Evolutionary conservation across 2,888 invertebrate species (phyloP).

Genomic region (Eurytoma adleriae): DNA sequence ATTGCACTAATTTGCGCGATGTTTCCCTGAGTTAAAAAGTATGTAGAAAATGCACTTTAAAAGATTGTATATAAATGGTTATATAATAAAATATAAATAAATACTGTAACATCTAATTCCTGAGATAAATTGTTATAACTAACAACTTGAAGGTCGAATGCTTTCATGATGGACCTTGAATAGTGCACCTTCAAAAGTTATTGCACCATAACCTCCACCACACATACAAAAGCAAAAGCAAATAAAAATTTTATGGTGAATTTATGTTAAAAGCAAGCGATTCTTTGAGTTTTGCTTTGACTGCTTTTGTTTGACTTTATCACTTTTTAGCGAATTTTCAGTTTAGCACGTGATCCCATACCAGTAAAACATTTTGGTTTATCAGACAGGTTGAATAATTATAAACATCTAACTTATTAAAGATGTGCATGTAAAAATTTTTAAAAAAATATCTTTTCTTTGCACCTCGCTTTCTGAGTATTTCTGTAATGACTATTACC

Average conservation of each 20-base stretch:
- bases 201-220: constrained; percentile 49
- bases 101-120: constrained; percentile 3
- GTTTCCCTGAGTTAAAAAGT: constrained; percentile 8
- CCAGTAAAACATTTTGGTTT: constrained; percentile 23
- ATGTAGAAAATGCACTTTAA: not conserved
- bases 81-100: constrained; percentile 20
- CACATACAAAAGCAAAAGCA: constrained; percentile 47
- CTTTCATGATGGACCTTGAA: constrained; percentile 9
- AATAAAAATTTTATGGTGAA: constrained; percentile 33
- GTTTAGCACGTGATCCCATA: constrained; percentile 15
- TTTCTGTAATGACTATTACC: constrained; percentile 45
- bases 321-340: not conserved
- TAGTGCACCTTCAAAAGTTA: constrained; percentile 29
- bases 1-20: not conserved
- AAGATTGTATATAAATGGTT: not conserved
- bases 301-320: constrained; percentile 7
- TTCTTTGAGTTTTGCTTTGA: not conserved
- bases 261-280: constrained; percentile 25
- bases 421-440: constrained; percentile 26
- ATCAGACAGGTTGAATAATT: constrained; percentile 1
- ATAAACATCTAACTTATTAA: constrained; percentile 16
- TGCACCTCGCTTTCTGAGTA: constrained; percentile 40
- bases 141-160: constrained; percentile 4
- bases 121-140: constrained; percentile 19
- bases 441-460: constrained; percentile 16